Evolutionary conservation across 2,113 vertebrate species (phyloP).

Genomic region (Campylomormyrus tamandua): DNA sequence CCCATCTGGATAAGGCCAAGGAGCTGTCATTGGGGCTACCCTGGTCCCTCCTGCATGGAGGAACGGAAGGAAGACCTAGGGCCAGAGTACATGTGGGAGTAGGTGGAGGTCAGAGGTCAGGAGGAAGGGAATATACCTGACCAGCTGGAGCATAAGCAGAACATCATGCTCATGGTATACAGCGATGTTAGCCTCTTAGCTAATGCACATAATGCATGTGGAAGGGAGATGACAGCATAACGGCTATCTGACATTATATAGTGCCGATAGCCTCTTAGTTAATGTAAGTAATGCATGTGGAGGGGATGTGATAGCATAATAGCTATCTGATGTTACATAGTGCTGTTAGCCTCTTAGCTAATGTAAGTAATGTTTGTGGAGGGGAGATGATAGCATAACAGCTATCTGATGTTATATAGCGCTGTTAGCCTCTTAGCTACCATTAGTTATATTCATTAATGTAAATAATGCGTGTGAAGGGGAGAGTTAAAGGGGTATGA

Average conservation of each 20-base stretch:
- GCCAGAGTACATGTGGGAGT: background rate
- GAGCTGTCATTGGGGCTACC: background rate
- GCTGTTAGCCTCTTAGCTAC: background rate
- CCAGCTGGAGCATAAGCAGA: background rate
- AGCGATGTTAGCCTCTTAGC: background rate
- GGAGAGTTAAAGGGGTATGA: background rate
- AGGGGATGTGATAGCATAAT: too few relatives aligned
- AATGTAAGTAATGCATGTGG: background rate
- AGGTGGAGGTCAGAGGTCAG: background rate
- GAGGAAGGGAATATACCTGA: background rate
- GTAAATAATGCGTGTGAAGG: background rate
- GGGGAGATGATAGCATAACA: background rate
- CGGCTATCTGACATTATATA: too few relatives aligned
- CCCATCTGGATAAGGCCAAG: background rate
- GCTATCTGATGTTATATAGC: background rate
- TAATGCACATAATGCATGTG: background rate
- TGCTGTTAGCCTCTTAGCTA: too few relatives aligned
- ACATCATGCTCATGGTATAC: background rate
- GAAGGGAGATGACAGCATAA: too few relatives aligned
- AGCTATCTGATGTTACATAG: too few relatives aligned
- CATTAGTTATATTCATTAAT: background rate
- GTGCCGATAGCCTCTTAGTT: too few relatives aligned
- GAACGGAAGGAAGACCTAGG: background rate
- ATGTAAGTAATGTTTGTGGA: background rate
- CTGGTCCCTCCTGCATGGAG: background rate